Conservation (phyloP, 1,140 invertebrate species). For the Drosophila funebris region DNA sequence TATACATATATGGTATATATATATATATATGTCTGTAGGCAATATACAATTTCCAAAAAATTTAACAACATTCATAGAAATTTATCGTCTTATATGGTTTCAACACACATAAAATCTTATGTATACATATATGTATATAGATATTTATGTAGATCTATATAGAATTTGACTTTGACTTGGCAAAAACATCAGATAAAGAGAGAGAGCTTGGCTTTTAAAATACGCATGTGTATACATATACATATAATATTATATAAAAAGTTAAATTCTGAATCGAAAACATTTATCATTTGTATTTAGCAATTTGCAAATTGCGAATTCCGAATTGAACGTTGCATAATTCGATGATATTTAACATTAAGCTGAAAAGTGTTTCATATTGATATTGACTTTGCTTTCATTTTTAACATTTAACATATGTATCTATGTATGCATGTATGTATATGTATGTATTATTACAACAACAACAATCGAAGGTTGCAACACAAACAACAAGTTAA, state of each 20-base stretch:
- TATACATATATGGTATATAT: constrained; percentile 9
- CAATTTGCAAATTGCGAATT: constrained; percentile 31
- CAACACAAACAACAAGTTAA: constrained; percentile 39
- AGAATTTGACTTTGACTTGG: constrained; percentile 58
- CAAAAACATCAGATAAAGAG: constrained; percentile 42
- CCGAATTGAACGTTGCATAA: constrained; percentile 33
- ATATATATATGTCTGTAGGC: constrained; percentile 49
- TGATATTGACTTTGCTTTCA: constrained; percentile 37
- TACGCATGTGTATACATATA: constrained; percentile 2
- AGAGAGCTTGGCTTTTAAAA: constrained; percentile 60
- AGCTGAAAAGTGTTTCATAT: constrained; percentile 34
- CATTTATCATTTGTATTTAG: constrained; percentile 48
- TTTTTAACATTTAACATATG: constrained; percentile 33
- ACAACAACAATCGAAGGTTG: constrained; percentile 69
- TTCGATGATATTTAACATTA: constrained; percentile 30
- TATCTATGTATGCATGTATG: constrained; percentile 3
- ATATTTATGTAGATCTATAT: constrained; percentile 12
- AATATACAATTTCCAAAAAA: constrained; percentile 68
- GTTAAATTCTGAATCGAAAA: constrained; percentile 70
- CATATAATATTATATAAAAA: constrained; percentile 58
- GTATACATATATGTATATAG: constrained; percentile 6
- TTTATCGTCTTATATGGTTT: constrained; percentile 31
- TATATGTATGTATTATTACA: constrained; percentile 25
- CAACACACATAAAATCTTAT: constrained; percentile 58
- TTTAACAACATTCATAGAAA: constrained; percentile 71